Evolutionary conservation across 2,888 invertebrate genomes (phyloP).

Genomic region (Sinelater perroti): DNA sequence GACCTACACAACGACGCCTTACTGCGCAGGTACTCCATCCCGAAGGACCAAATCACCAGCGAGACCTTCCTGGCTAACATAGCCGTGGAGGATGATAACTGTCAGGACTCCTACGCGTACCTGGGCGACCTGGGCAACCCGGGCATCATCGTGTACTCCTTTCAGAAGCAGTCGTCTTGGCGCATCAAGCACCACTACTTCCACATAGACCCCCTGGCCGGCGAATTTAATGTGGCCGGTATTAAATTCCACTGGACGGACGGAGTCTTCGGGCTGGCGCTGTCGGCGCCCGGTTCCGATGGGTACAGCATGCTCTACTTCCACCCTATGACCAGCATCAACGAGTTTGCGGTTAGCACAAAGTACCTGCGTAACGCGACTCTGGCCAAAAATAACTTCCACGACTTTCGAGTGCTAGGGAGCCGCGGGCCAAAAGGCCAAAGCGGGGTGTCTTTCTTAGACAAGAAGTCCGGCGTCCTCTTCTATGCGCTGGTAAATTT

Average conservation of each 20-base stretch:
- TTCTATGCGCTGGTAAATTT: constrained; percentile 79
- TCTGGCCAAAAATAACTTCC: constrained; percentile 65
- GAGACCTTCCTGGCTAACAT: constrained; percentile 80
- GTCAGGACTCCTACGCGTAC: constrained; percentile 77
- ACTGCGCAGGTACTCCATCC: constrained; percentile 72
- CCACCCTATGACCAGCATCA: constrained; percentile 79
- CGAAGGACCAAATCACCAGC: constrained; percentile 70
- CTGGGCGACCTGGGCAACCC: constrained; percentile 75
- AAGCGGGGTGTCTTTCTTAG: constrained; percentile 77
- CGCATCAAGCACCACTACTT: constrained; percentile 70
- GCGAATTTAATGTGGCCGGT: constrained; percentile 77
- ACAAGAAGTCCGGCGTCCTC: constrained; percentile 74
- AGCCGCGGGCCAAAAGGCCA: constrained; percentile 77
- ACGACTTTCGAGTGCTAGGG: constrained; percentile 73
- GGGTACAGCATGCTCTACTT: constrained; percentile 79
- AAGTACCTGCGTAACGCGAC: constrained; percentile 70
- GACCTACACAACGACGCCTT: constrained; percentile 76
- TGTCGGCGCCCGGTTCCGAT: constrained; percentile 70
- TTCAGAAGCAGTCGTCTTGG: constrained; percentile 77
- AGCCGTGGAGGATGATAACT: constrained; percentile 78
- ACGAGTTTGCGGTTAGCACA: constrained; percentile 80
- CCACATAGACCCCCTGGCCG: constrained; percentile 69
- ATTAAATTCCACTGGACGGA: constrained; percentile 79
- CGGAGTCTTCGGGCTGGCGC: constrained; percentile 77
- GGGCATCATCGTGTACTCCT: constrained; percentile 79